Base-by-base conservation (phyloP, 2,113 vertebrate genomes). In the Salminus brasiliensis region DNA sequence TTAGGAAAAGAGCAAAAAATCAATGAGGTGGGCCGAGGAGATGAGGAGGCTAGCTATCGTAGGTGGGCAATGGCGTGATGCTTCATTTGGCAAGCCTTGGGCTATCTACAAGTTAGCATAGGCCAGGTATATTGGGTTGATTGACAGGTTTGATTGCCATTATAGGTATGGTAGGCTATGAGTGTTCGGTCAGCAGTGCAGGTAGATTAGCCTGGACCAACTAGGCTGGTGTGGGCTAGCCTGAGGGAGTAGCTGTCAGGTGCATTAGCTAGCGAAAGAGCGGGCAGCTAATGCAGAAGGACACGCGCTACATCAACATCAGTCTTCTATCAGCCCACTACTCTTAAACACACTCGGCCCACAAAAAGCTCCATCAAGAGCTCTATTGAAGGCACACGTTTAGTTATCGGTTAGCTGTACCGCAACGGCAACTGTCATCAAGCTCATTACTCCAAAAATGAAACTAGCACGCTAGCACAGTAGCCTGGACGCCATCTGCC, bases 211-310 rank as follows among this genome's bases (percentile, higher is more conserved):
- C 5, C 16, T 12, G 32, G 65, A 52, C 32, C 57, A 65, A 78
- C 30, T 15, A 5, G 23, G 55, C 65, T 34, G 59, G 60, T 70
- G 8, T 13, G 74, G 45, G n/a, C 75, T 29, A 23, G 83, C 87
- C 90, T 80, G 74, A 76, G 85, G 91, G 72, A 57, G 66, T 21
- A 91, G 76, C 91, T 93, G 93, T 94, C 93, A 92, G 85, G 84
- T 83, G 79, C 74, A 93, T 91, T 71, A 88, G 84, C 59, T 72
- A 74, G 85, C 79, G 83, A 88, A 88, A 86, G 74, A 65, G 76
- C 49, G 65, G 57, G 76, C 72, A 53, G 76, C 78, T 89, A 88
- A 93, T 86, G 43, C 59, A 82, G 80, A 47, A 83, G 90, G 93
- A 94, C 92, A 93, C 65, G 9, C 2, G 13, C n/a, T 21, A 36